phyloP scores from a whole-genome alignment of 2,113 vertebrate species.

The Carassius gibelio region DNA sequence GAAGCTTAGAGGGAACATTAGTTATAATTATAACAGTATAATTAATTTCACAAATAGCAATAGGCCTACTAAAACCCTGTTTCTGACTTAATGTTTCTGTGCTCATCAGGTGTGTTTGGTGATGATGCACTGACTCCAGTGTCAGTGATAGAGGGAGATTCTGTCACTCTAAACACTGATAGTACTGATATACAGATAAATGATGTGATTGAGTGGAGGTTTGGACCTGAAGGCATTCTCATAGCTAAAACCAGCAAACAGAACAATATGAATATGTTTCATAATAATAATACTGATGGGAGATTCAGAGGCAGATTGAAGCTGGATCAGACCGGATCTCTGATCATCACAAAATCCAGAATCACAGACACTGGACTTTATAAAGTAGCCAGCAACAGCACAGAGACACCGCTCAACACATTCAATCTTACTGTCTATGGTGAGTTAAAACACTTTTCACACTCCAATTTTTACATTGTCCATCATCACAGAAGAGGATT shows the following conservation, averaged over 20 bases:
- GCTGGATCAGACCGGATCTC: not conserved
- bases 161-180: too few relatives aligned
- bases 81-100: not conserved
- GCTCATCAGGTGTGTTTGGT: not conserved
- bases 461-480: too few relatives aligned
- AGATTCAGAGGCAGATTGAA: not conserved
- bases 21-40: too few relatives aligned
- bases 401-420: accelerated
- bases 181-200: not conserved
- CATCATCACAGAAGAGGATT: too few relatives aligned
- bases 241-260: not conserved
- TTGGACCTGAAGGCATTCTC: not conserved
- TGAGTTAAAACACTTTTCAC: not conserved
- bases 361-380: not conserved
- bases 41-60: too few relatives aligned
- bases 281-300: not conserved
- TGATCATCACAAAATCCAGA: not conserved
- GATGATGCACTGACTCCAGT: not conserved
- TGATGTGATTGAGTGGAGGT: not conserved
- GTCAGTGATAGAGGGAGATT: not conserved
- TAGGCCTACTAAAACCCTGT: too few relatives aligned
- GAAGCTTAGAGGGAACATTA: too few relatives aligned
- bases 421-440: not conserved
- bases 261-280: too few relatives aligned
- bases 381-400: not conserved